Conservation (phyloP, 2,888 invertebrate genomes). For the Andrena praecox region DNA sequence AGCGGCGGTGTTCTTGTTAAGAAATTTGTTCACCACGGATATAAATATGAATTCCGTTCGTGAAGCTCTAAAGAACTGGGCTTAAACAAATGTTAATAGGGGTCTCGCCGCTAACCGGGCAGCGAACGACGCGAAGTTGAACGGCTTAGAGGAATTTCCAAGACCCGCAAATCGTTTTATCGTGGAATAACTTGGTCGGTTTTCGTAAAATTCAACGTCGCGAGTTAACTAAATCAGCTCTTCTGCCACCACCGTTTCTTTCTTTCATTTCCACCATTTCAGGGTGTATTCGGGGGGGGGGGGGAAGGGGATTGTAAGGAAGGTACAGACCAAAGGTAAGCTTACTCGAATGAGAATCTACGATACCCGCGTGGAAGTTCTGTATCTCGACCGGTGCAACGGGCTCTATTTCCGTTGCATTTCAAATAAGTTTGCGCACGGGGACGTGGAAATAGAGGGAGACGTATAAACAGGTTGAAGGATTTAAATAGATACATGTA, state of each 20-base stretch:
- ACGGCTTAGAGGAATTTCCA: not conserved
- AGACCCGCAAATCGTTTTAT: not conserved
- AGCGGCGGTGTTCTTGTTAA: not conserved
- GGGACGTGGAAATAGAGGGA: no score
- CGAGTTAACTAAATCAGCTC: no score
- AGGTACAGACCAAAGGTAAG: conserved; percentile 50
- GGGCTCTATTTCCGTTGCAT: conserved; percentile 19
- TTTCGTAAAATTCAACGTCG: not conserved
- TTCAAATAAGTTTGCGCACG: not conserved
- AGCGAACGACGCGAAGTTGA: no score
- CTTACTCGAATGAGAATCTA: conserved; percentile 62
- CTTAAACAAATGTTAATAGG: not conserved
- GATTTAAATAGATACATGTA: no score
- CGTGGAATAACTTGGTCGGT: not conserved
- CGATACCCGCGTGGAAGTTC: conserved; percentile 48
- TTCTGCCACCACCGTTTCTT: no score
- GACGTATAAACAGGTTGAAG: no score
- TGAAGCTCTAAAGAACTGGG: not conserved
- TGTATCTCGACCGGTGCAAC: conserved; percentile 3
- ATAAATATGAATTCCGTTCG: not conserved
- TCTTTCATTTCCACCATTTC: no score
- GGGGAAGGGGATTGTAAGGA: conserved; percentile 36
- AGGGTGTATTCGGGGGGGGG: no score
- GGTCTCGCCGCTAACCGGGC: no score
- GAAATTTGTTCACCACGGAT: not conserved